These are phyloP conservation scores for Trissolcus japonicus DNA, from an alignment of 2,888 invertebrate species.

Conservation along the genomic window DNA sequence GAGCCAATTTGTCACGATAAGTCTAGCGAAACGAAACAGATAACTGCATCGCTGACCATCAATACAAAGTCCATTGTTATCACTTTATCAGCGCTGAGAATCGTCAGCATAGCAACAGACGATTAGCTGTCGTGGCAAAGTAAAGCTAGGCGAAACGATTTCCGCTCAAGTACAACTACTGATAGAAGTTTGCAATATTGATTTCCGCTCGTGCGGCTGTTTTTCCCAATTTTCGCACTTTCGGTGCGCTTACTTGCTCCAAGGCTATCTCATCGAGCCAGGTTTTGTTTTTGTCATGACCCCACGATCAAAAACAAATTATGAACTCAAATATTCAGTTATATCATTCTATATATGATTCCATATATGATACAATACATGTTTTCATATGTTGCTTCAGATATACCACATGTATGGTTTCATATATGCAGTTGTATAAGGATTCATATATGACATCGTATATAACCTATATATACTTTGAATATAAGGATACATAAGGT, in stretches of 20 bases:
- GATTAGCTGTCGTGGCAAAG: conserved; percentile 29
- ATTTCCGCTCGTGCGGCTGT: conserved; percentile 50
- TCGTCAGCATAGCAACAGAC: conserved; percentile 27
- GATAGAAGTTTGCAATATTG: conserved; percentile 55
- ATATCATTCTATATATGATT: no score
- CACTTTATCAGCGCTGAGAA: conserved; percentile 7
- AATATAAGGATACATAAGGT: no score
- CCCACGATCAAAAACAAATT: no score
- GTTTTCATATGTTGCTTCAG: no score
- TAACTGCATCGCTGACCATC: conserved; percentile 10
- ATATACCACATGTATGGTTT: no score
- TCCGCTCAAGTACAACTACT: conserved; percentile 34
- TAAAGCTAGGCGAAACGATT: conserved; percentile 28
- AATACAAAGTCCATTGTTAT: conserved; percentile 28
- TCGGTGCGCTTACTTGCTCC: conserved; percentile 1
- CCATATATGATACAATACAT: no score
- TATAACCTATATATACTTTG: no score
- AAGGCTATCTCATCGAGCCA: not conserved
- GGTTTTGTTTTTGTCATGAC: not conserved
- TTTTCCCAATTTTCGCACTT: conserved; percentile 37
- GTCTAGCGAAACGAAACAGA: conserved; percentile 8
- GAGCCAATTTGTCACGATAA: not conserved
- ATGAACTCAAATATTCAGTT: no score
- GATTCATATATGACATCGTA: no score
- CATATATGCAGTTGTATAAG: no score